phyloP scores from a whole-genome alignment of 2,113 vertebrate genomes.

The Rhinogobius similis region DNA sequence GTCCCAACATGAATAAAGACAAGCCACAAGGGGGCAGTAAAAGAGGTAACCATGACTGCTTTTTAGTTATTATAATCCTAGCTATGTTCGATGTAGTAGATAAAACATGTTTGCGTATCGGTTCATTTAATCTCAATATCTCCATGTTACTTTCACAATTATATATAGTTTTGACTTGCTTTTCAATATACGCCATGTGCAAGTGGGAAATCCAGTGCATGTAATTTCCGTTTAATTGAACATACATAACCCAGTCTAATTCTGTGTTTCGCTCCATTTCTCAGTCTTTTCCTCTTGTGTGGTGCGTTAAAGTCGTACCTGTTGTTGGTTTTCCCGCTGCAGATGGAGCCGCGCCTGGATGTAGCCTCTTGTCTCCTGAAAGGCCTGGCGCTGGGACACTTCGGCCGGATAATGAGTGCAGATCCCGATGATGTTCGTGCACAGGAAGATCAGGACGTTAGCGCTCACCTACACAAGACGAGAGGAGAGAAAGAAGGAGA shows the following conservation, averaged over 20 bases:
- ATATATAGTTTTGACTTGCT: too few species aligned
- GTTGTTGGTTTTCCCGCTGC: constrained; percentile 94
- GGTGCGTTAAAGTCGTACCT: constrained; percentile 72
- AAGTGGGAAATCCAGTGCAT: too few species aligned
- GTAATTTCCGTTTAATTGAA: too few species aligned
- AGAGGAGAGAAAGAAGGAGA: not conserved
- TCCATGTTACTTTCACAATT: too few species aligned
- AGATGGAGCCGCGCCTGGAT: constrained; percentile 94
- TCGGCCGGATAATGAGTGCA: constrained; percentile 96
- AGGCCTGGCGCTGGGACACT: constrained; percentile 96
- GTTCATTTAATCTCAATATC: too few species aligned
- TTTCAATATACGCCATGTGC: too few species aligned
- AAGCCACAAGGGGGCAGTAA: not conserved
- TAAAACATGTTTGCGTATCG: too few species aligned
- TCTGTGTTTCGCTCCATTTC: too few species aligned
- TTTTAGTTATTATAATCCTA: not conserved
- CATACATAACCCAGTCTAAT: too few species aligned
- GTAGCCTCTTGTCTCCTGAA: constrained; percentile 94
- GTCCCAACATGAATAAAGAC: not conserved
- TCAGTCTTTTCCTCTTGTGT: too few species aligned
- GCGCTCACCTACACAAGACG: constrained; percentile 82
- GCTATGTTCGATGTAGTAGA: not conserved
- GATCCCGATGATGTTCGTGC: constrained; percentile 94
- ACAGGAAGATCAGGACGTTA: constrained; percentile 93
- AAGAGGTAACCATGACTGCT: not conserved